Evolutionary conservation across 2,113 vertebrate species (phyloP).

Genomic region (Scomber colias): DNA sequence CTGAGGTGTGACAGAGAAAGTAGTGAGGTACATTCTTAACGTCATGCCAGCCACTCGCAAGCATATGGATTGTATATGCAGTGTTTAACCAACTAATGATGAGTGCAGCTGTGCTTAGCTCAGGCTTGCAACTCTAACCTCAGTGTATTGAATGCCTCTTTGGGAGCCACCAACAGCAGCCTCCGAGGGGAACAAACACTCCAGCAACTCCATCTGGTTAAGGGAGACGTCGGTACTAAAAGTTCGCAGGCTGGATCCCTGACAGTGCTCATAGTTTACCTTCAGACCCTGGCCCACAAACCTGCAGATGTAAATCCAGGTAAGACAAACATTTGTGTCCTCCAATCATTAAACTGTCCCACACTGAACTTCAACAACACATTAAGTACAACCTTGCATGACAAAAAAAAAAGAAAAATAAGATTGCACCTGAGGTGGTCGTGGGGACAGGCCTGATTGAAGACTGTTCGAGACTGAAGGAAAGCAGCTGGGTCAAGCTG

Average conservation of each 20-base stretch:
- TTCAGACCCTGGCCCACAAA: constrained; percentile 92
- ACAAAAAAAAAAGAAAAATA: background rate
- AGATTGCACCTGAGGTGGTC: constrained; percentile 93
- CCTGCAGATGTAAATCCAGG: constrained; percentile 75
- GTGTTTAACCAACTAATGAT: constrained; percentile 17
- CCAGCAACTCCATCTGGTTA: constrained; percentile 91
- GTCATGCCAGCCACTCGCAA: constrained; percentile 7
- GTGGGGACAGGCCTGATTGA: constrained; percentile 95
- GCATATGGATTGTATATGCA: background rate
- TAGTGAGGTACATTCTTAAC: constrained; percentile 23
- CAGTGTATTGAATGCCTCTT: constrained; percentile 89
- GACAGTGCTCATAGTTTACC: constrained; percentile 93
- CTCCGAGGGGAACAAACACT: constrained; percentile 95
- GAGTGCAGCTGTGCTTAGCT: constrained; percentile 14
- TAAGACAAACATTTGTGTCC: background rate
- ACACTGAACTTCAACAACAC: background rate
- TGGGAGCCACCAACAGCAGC: constrained; percentile 82
- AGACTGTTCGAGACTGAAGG: constrained; percentile 87
- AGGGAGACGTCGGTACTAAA: constrained; percentile 93
- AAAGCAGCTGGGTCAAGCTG: constrained; percentile 87
- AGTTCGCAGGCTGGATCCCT: constrained; percentile 87
- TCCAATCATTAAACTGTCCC: background rate
- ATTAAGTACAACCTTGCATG: background rate
- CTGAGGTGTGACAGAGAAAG: constrained; percentile 81
- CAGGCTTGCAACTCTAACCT: constrained; percentile 83